These are phyloP conservation scores for Eurytoma adleriae DNA, from an alignment of 2,888 invertebrate species.

Conservation along the genomic window DNA sequence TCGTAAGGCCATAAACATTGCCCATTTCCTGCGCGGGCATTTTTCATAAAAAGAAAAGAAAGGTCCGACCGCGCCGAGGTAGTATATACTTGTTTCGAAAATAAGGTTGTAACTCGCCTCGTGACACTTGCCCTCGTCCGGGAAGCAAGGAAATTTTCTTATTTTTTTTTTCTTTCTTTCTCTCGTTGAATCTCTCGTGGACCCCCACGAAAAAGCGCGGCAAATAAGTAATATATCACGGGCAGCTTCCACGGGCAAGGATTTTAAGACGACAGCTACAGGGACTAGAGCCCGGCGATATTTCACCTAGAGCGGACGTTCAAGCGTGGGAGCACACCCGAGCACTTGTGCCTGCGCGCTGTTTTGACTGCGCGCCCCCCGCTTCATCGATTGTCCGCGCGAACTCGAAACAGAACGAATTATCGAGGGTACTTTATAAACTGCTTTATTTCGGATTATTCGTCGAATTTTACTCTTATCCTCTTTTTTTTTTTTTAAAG, in stretches of 20 bases:
- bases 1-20: no score
- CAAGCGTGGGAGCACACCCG: conserved; percentile 43
- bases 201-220: conserved; percentile 42
- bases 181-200: background rate
- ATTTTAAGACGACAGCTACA: conserved; percentile 54
- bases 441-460: no score
- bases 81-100: background rate
- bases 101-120: background rate
- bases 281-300: conserved; percentile 40
- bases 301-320: conserved; percentile 51
- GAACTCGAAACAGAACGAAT: background rate
- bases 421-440: no score
- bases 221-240: conserved; percentile 55
- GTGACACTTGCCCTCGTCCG: background rate
- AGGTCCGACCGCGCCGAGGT: no score
- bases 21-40: no score
- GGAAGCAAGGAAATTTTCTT: background rate
- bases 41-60: no score
- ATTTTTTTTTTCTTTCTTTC: background rate
- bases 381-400: background rate
- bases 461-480: no score
- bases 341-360: conserved; percentile 33
- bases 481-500: background rate
- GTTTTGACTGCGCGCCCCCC: conserved; percentile 25
- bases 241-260: conserved; percentile 43